Conservation (phyloP, 2,888 invertebrate species). For the Oligia latruncula region DNA sequence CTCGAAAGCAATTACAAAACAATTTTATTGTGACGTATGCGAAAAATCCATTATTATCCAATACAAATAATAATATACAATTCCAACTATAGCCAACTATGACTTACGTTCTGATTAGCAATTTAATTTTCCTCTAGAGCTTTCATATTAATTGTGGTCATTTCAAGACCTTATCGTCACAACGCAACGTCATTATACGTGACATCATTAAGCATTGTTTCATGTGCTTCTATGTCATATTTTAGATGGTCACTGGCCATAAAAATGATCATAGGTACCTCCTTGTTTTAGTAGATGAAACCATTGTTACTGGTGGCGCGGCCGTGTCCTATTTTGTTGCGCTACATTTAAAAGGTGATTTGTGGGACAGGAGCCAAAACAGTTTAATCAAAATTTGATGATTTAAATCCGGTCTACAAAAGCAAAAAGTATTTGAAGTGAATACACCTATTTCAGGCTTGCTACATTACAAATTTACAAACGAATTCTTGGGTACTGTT, state of each 20-base stretch:
- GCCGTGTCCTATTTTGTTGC: constrained; percentile 32
- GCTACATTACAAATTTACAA: constrained; percentile 24
- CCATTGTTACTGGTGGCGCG: constrained; percentile 35
- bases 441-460: constrained; percentile 16
- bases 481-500: constrained; percentile 10
- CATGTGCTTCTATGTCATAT: constrained; percentile 55
- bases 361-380: constrained; percentile 7
- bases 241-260: constrained; percentile 62
- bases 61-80: constrained; percentile 6
- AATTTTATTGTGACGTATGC: constrained; percentile 21
- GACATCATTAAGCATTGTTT: constrained; percentile 61
- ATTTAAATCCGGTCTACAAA: neutral
- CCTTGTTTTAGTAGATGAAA: constrained; percentile 37
- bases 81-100: neutral
- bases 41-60: constrained; percentile 15
- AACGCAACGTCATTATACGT: constrained; percentile 51
- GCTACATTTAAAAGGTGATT: constrained; percentile 37
- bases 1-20: constrained; percentile 10
- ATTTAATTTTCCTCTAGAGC: constrained; percentile 23
- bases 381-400: constrained; percentile 1
- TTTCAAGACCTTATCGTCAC: constrained; percentile 43
- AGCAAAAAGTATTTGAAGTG: neutral
- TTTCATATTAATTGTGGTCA: constrained; percentile 40
- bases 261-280: constrained; percentile 49
- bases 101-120: constrained; percentile 23